Evolutionary conservation across 2,797 vertebrate genomes (phyloP).

Genomic region (Rhinoraja longicauda): DNA sequence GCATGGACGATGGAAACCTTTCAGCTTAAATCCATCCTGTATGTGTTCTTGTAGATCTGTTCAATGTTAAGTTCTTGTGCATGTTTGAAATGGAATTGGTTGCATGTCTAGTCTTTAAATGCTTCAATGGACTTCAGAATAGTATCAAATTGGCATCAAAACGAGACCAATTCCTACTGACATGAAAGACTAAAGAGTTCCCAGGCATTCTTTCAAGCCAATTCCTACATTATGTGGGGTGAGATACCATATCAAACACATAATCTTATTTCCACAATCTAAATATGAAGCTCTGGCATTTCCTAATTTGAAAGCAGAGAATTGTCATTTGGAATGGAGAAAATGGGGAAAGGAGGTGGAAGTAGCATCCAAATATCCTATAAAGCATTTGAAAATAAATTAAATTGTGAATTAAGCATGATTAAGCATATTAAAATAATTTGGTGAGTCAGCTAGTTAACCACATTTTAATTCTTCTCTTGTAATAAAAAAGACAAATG

Average conservation of each 20-base stretch:
- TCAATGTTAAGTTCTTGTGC: constrained; percentile 57
- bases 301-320: too few species aligned
- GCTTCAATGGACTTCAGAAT: constrained; percentile 49
- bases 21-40: constrained; percentile 58
- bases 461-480: background rate
- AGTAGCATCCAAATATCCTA: background rate
- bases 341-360: background rate
- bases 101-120: constrained; percentile 50
- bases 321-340: too few species aligned
- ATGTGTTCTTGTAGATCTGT: constrained; percentile 62
- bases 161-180: background rate
- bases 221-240: background rate
- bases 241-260: background rate
- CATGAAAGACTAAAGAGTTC: constrained; percentile 37
- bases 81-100: constrained; percentile 50
- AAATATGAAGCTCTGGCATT: too few species aligned
- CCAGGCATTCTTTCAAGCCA: background rate
- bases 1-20: constrained; percentile 39
- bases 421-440: background rate
- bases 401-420: too few species aligned
- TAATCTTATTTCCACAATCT: background rate
- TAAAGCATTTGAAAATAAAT: background rate
- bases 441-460: background rate
- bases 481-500: too few species aligned
- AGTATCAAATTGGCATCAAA: constrained; percentile 70